Evolutionary conservation across 2,113 vertebrate species (phyloP).

Genomic region (Gymnogyps californianus): DNA sequence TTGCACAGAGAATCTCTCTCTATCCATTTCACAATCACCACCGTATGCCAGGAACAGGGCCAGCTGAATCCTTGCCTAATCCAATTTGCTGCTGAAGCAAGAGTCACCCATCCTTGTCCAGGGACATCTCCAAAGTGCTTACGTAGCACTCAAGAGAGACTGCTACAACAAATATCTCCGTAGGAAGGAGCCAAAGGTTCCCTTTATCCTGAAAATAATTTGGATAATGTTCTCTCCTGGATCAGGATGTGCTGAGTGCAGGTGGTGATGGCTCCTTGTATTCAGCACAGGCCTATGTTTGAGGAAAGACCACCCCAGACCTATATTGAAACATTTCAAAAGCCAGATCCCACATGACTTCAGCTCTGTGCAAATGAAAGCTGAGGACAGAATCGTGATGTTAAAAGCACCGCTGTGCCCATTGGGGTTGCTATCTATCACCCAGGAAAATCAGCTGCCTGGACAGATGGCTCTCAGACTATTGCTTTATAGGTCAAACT

Average conservation of each 20-base stretch:
- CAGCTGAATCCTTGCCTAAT: not conserved
- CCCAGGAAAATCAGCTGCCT: not conserved
- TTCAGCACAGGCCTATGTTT: not conserved
- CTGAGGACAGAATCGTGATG: not conserved
- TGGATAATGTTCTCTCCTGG: not conserved
- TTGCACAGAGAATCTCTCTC: not conserved
- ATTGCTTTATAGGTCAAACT: not conserved
- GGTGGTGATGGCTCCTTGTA: not conserved
- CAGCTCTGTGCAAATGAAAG: not conserved
- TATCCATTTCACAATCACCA: not conserved
- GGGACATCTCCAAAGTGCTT: not conserved
- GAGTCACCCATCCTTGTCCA: not conserved
- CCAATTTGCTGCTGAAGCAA: not conserved
- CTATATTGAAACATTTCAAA: not conserved
- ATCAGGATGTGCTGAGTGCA: not conserved
- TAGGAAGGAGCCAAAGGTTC: not conserved
- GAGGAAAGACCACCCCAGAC: not conserved
- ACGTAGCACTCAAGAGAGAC: not conserved
- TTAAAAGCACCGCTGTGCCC: not conserved
- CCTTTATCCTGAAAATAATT: not conserved
- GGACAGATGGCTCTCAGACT: not conserved
- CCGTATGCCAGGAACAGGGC: not conserved
- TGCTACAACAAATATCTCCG: not conserved
- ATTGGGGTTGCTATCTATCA: not conserved
- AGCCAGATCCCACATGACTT: not conserved